Conservation (phyloP, 2,888 invertebrate genomes). For the Seira musarum region DNA sequence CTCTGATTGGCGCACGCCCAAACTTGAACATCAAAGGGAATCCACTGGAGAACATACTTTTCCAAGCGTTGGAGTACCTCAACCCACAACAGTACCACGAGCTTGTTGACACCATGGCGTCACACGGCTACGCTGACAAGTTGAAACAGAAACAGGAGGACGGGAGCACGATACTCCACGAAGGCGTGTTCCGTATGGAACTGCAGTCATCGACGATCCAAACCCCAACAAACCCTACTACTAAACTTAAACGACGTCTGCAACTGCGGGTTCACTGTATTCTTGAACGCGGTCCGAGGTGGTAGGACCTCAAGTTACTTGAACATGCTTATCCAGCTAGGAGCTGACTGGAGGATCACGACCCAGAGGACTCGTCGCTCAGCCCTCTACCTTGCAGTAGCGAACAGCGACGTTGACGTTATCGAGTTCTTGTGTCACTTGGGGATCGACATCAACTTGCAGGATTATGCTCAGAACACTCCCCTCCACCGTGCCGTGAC, state of each 20-base stretch:
- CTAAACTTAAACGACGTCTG: background rate
- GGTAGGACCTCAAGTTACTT: background rate
- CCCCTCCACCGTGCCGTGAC: background rate
- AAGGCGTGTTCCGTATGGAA: background rate
- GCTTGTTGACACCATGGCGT: background rate
- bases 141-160: background rate
- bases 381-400: background rate
- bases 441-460: background rate
- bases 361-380: background rate
- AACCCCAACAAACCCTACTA: no score
- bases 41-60: background rate
- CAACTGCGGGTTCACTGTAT: background rate
- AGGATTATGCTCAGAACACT: background rate
- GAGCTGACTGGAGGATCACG: background rate
- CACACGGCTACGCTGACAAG: background rate
- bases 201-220: background rate
- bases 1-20: no score
- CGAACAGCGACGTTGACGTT: background rate
- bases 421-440: background rate
- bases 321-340: background rate
- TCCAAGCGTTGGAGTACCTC: background rate
- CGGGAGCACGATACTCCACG: background rate
- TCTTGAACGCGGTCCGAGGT: background rate
- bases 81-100: background rate
- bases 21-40: no score